Base-by-base conservation (phyloP, 1,140 invertebrate species). In the Nasonia vitripennis region DNA sequence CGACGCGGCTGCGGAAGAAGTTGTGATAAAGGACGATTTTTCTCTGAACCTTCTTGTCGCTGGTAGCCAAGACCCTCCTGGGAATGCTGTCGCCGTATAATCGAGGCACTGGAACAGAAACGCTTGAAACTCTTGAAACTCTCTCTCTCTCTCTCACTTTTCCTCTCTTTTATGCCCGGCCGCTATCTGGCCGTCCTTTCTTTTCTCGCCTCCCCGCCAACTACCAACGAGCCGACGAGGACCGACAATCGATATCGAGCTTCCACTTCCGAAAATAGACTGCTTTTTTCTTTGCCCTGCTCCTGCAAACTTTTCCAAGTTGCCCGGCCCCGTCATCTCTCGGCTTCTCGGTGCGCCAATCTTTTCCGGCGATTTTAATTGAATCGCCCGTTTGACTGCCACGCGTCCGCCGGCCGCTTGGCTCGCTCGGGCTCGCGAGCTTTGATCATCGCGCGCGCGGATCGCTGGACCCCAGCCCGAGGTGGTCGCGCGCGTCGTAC, bases 21-120 rank as follows among this genome's bases (percentile, higher is more conserved):
- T 97, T 97, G 91, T 97, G 97, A 89, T 95, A 96, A 11, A 95
- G 92, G 0, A 96, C 95, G 83, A 97, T 96, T 93, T 96, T 96
- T 87, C 94, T 94, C 88, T 95, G 95, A 11, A 96, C 95, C 85
- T 94, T 94, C 82, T 94, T 91, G 87, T 94, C 94, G 79, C 91
- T 91, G 0, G 96, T 94, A 48, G 91, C 93, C 81, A 97, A 90
- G 17, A 94, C 94, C 86, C 93, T 94, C 75, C 94, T 93, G 9
- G 95, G 95, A 86, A 97, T 95, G 88, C 93, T 94, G 87, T 94
- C 94, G n/a, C 94, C 94, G 88, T 93, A 95, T 27, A 95, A 87
- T 88, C 91, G 91, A 7, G 95, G 95, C 87, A 93, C 95, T 95
- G 91, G 67, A 90, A 90, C 77, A 86, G 62, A 80, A 86, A 84